phyloP scores from a whole-genome alignment of 2,797 vertebrate genomes.

The Onychomys torridus region DNA sequence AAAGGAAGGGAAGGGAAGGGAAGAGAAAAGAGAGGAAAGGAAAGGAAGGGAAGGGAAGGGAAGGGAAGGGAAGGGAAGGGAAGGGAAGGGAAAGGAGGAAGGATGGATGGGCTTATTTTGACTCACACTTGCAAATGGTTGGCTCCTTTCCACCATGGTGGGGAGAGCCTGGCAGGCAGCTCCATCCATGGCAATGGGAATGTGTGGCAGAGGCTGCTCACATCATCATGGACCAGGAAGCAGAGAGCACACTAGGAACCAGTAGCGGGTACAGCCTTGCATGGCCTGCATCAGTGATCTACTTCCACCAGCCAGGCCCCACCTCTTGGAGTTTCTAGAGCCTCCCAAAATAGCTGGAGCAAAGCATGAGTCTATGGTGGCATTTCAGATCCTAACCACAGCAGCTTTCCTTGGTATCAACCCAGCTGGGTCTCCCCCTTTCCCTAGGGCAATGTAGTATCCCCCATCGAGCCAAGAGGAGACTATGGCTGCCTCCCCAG shows the following conservation, averaged over 20 bases:
- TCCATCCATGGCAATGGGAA: neutral
- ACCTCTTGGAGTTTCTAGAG: neutral
- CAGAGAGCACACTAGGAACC: neutral
- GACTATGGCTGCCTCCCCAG: neutral
- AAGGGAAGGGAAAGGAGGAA: neutral
- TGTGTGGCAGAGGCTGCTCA: neutral
- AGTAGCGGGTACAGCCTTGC: too few species aligned
- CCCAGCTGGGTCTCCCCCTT: neutral
- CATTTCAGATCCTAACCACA: neutral
- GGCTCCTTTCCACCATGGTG: neutral
- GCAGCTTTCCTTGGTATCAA: neutral
- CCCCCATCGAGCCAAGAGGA: neutral
- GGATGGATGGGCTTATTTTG: neutral
- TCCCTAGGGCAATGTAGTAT: neutral
- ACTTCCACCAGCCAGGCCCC: neutral
- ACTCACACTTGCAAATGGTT: neutral
- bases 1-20: neutral
- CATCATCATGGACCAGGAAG: neutral
- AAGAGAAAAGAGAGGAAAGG: too few species aligned
- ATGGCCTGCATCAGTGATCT: too few species aligned
- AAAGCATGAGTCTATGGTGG: neutral
- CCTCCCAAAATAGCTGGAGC: neutral
- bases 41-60: too few species aligned
- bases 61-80: too few species aligned
- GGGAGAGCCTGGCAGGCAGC: neutral